Evolutionary conservation across 2,113 vertebrate genomes (phyloP).

Genomic region (Chaenocephalus aceratus): DNA sequence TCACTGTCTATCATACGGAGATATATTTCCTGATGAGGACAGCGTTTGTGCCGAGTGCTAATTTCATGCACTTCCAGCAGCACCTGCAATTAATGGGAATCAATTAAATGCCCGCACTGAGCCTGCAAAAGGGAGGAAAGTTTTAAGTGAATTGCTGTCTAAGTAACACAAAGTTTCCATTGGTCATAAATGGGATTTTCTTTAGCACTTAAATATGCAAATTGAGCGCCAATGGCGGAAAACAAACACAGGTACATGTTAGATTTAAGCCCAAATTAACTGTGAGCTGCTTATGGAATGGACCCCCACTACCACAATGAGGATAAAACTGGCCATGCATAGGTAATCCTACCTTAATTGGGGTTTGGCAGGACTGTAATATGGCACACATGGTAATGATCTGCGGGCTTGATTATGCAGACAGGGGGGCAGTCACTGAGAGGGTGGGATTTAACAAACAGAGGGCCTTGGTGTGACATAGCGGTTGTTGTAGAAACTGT

Average conservation of each 20-base stretch:
- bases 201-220: slow-evolving; percentile 25
- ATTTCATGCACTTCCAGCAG: slow-evolving; percentile 52
- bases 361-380: slow-evolving; percentile 62
- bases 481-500: background rate
- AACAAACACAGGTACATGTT: slow-evolving; percentile 33
- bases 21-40: slow-evolving; percentile 40
- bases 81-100: slow-evolving; percentile 70
- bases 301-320: slow-evolving; percentile 42
- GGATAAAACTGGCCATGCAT: slow-evolving; percentile 70
- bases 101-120: slow-evolving; percentile 48
- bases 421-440: slow-evolving; percentile 29
- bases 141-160: slow-evolving; percentile 58
- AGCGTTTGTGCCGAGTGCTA: background rate
- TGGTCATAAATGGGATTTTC: slow-evolving; percentile 32
- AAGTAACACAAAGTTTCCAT: slow-evolving; percentile 42
- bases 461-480: slow-evolving; percentile 20
- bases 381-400: slow-evolving; percentile 71
- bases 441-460: slow-evolving; percentile 39
- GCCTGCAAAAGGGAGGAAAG: slow-evolving; percentile 26
- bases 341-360: slow-evolving; percentile 70
- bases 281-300: slow-evolving; percentile 35
- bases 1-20: slow-evolving; percentile 53
- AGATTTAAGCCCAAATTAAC: slow-evolving; percentile 48
- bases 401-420: slow-evolving; percentile 63
- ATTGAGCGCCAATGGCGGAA: slow-evolving; percentile 8